Evolutionary conservation across 2,113 vertebrate species (phyloP).

Genomic region (Poeciliopsis occidentalis): DNA sequence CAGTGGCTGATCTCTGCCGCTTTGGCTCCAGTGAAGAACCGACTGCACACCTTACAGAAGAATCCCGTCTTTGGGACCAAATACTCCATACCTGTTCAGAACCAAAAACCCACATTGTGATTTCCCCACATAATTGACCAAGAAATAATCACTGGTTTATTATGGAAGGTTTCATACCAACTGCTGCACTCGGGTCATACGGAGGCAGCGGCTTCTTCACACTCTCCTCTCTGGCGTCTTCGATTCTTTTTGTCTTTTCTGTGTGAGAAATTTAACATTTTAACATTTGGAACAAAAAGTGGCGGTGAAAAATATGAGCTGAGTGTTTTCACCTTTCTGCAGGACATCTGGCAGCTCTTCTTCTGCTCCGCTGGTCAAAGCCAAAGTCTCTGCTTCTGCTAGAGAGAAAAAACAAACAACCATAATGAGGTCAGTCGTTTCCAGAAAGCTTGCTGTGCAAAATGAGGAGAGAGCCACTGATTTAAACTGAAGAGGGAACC

Average conservation of each 20-base stretch:
- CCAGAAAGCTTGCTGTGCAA: no score
- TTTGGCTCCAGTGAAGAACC: slow-evolving; percentile 67
- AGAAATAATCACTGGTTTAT: no score
- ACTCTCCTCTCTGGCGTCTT: slow-evolving; percentile 16
- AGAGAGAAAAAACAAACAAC: no score
- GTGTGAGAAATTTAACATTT: not conserved
- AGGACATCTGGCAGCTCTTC: not conserved
- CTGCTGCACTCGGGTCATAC: slow-evolving; percentile 60
- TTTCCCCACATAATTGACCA: no score
- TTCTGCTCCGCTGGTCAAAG: no score
- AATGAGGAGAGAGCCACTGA: no score
- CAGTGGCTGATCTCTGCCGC: slow-evolving; percentile 68
- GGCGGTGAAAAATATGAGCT: no score
- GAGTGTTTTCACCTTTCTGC: not conserved
- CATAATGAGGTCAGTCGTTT: no score
- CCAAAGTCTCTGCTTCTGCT: not conserved
- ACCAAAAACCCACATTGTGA: not conserved
- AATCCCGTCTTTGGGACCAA: slow-evolving; percentile 74
- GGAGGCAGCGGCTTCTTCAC: slow-evolving; percentile 36
- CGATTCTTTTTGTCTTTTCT: slow-evolving; percentile 16
- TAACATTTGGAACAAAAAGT: no score
- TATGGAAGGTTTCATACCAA: slow-evolving; percentile 54
- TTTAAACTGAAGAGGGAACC: no score
- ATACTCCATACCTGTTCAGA: slow-evolving; percentile 69
- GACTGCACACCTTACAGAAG: slow-evolving; percentile 74